Percentiles rank a stretch among this genome's conserved stretches.
These are phyloP conservation scores for Macrophya annulata DNA, from an alignment of 2,888 invertebrate species.

Conservation along the genomic window DNA sequence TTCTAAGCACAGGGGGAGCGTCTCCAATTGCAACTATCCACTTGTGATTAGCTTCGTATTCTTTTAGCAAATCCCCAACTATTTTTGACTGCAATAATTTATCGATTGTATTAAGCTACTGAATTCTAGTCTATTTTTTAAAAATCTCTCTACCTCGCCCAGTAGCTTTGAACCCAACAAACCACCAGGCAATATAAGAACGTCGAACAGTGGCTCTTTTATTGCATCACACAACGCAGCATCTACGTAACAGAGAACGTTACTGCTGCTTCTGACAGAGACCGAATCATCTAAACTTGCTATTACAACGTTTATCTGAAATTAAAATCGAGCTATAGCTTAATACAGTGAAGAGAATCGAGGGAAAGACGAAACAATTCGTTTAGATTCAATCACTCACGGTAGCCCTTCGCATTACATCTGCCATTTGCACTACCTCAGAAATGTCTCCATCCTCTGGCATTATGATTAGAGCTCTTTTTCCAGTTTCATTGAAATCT, in stretches of 20 bases:
- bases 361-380: background rate
- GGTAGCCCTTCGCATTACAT: slow-evolving; percentile 18
- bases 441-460: slow-evolving; percentile 31
- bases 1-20: slow-evolving; percentile 10
- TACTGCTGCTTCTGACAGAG: slow-evolving; percentile 10
- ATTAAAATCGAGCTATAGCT: background rate
- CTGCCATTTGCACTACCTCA: slow-evolving; percentile 39
- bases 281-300: slow-evolving; percentile 39
- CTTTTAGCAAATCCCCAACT: slow-evolving; percentile 26
- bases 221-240: slow-evolving; percentile 11
- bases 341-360: background rate
- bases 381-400: slow-evolving; percentile 16
- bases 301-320: slow-evolving; percentile 30
- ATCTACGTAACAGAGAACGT: background rate
- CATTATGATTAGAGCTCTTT: slow-evolving; percentile 35
- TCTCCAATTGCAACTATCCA: slow-evolving; percentile 50
- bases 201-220: background rate
- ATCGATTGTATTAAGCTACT: background rate
- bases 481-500: slow-evolving; percentile 30
- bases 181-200: slow-evolving; percentile 36
- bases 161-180: slow-evolving; percentile 23
- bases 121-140: background rate
- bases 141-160: slow-evolving; percentile 27
- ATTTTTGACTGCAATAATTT: slow-evolving; percentile 26
- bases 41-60: background rate